phyloP scores from a whole-genome alignment of 2,113 vertebrate genomes.

The Hydrochoerus hydrochaeris region DNA sequence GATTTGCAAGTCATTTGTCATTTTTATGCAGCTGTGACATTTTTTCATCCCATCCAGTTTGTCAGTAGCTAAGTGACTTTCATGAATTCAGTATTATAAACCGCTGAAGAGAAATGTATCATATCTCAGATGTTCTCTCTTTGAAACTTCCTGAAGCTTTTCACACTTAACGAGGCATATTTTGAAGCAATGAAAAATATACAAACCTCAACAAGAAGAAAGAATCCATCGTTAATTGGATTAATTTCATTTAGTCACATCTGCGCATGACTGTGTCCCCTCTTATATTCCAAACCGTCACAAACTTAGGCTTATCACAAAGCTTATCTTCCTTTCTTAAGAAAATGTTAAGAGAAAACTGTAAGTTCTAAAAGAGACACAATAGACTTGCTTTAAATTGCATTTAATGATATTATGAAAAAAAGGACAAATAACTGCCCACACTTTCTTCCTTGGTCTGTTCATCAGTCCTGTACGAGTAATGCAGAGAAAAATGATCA shows the following conservation, averaged over 20 bases:
- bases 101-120: slow-evolving; percentile 19
- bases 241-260: slow-evolving; percentile 88
- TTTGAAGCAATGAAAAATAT: slow-evolving; percentile 37
- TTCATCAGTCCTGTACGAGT: background rate
- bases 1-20: slow-evolving; percentile 66
- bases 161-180: background rate
- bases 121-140: slow-evolving; percentile 37
- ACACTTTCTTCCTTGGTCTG: background rate
- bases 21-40: slow-evolving; percentile 66
- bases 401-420: background rate
- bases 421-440: background rate
- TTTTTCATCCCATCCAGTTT: slow-evolving; percentile 43
- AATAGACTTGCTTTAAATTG: background rate
- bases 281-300: slow-evolving; percentile 85
- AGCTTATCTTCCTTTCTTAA: background rate
- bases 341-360: background rate
- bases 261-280: slow-evolving; percentile 84
- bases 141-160: slow-evolving; percentile 45
- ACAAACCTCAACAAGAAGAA: background rate
- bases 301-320: slow-evolving; percentile 81
- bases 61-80: slow-evolving; percentile 67
- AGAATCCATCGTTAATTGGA: slow-evolving; percentile 80
- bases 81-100: background rate
- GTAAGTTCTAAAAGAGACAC: background rate
- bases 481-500: background rate